Evolutionary conservation across 1,140 invertebrate genomes (phyloP), one percentile per base, ranked within the genome.

Genomic region (Monomorium pharaonis): DNA sequence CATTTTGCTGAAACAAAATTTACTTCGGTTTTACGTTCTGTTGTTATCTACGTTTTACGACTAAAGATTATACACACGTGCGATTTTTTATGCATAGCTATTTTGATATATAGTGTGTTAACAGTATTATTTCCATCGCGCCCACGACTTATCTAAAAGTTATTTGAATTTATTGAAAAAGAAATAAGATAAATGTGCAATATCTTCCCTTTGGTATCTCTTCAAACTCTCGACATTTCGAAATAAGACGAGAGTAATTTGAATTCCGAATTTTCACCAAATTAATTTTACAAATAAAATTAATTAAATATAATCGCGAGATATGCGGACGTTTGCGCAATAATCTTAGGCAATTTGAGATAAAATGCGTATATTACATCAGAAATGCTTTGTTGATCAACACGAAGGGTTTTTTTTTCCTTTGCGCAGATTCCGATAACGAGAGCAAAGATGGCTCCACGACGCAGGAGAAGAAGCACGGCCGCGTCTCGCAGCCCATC

Each of bases 391-490:
- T 47, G 18, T 83, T 70, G 58, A 60, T 54, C 47, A 69, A 80
- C 16, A 16, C 0, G 12, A 10, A n/a, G 44, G 24, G 30, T 83
- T 58, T 58, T 74, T 47, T 58, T 58, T 74, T n/a, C n/a, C n/a
- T n/a, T 14, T 72, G 51, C 94, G 21, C 93, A 95, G 95, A 96
- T 93, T 95, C 95, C 24, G 95, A 95, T 88, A 94, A 92, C 90
- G 95, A 95, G 70, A 95, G 94, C 92, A 95, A 95, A 86, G 95
- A 95, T 93, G 94, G 94, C 80, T 93, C 94, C 85, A 86, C 92
- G 84, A 49, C 94, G 84, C 92, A 95, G 88, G 94, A 96, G 92
- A 95, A 95, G 91, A 95, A 95, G 86, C 92, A 93, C 63, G 92
- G 92, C 51, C 93, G 94, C 21, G 92, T 94, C 74, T 94, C 94